A percentile compares a stretch with the other conserved stretches of the same genome.
These are phyloP conservation scores for Crocodylus rhombifer DNA, from an alignment of 2,797 vertebrate genomes.

Conservation along the genomic window DNA sequence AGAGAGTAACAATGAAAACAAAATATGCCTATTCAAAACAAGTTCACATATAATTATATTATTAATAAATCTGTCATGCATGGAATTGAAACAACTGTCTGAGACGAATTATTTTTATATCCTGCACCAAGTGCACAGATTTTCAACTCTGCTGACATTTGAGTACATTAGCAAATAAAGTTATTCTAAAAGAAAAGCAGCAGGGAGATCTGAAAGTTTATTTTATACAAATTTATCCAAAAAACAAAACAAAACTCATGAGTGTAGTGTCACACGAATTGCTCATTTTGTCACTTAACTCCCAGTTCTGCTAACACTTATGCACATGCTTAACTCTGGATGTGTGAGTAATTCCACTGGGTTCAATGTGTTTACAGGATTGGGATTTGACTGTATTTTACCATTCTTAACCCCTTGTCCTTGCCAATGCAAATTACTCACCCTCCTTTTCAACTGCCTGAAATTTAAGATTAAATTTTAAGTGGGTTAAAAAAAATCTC, in stretches of 20 bases:
- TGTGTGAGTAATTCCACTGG: not conserved
- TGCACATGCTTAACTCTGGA: not conserved
- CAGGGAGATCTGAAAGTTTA: not conserved
- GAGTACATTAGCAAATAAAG: not conserved
- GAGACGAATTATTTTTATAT: not conserved
- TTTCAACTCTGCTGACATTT: not conserved
- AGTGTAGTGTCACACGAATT: not conserved
- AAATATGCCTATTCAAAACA: not conserved
- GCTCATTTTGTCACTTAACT: not conserved
- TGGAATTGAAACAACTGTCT: not conserved
- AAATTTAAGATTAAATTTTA: not conserved
- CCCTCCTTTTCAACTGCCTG: not conserved
- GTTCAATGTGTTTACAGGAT: not conserved
- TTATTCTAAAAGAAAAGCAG: not conserved
- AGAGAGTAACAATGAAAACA: not conserved
- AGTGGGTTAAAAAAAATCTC: not conserved
- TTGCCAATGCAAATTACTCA: not conserved
- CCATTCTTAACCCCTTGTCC: not conserved
- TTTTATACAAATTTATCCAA: slow-evolving; percentile 28
- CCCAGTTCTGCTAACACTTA: not conserved
- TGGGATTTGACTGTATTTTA: not conserved
- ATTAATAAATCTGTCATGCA: not conserved
- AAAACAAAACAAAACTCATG: not conserved
- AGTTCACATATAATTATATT: not conserved
- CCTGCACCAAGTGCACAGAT: not conserved